Evolutionary conservation across 2,797 vertebrate species (phyloP).

Genomic region (Scarus forsteni): DNA sequence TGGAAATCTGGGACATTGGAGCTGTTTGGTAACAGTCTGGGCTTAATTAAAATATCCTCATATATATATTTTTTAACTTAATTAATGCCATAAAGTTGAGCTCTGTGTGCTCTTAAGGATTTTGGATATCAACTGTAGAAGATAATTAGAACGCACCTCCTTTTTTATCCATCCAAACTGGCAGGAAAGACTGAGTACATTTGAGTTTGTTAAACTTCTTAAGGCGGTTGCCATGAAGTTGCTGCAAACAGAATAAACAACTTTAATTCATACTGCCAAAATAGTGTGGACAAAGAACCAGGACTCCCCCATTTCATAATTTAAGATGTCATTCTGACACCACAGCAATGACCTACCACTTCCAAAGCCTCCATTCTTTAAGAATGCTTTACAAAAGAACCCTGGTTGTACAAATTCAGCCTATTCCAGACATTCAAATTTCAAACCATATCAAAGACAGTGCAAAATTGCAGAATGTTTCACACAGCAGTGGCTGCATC

Average conservation of each 20-base stretch:
- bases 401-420: constrained; percentile 16
- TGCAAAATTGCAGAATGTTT: no score
- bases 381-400: not conserved
- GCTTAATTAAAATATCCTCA: constrained; percentile 13
- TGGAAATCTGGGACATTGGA: constrained; percentile 17
- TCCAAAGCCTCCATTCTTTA: not conserved
- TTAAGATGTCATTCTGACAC: not conserved
- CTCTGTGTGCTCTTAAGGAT: not conserved
- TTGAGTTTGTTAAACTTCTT: not conserved
- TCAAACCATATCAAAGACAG: no score
- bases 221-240: not conserved
- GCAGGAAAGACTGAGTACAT: not conserved
- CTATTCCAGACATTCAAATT: not conserved
- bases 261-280: no score
- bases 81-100: not conserved
- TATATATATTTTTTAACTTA: constrained; percentile 6
- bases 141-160: not conserved
- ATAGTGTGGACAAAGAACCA: no score
- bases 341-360: no score
- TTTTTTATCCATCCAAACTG: not conserved
- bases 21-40: constrained; percentile 25
- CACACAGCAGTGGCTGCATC: no score
- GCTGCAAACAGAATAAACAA: not conserved
- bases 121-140: not conserved
- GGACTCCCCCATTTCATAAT: not conserved